phyloP scores from a whole-genome alignment of 2,888 invertebrate species.

The Nudaria mundana region DNA sequence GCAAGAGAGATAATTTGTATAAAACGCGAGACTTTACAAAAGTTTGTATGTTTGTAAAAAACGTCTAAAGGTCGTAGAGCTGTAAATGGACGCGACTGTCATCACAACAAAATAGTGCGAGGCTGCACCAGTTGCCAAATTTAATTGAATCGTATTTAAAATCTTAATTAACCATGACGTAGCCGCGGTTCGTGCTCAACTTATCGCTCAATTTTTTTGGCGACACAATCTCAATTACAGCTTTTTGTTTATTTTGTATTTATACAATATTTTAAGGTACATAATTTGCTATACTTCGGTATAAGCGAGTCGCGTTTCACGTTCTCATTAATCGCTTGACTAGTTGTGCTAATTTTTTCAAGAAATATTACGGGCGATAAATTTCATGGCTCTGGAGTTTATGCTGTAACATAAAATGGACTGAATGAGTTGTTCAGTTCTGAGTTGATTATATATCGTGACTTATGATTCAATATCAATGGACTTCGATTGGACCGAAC shows the following conservation, averaged over 20 bases:
- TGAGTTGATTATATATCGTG: conserved; percentile 49
- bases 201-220: conserved; percentile 63
- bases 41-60: too few relatives aligned
- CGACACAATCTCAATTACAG: conserved; percentile 61
- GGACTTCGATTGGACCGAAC: conserved; percentile 35
- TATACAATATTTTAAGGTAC: conserved; percentile 66
- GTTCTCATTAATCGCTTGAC: conserved; percentile 76
- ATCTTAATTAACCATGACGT: conserved; percentile 69
- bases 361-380: conserved; percentile 63
- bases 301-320: conserved; percentile 67
- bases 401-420: conserved; percentile 59
- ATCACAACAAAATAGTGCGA: conserved; percentile 38
- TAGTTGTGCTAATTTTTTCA: conserved; percentile 75
- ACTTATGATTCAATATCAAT: conserved; percentile 52
- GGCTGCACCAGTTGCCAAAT: conserved; percentile 50
- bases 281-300: conserved; percentile 67
- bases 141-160: conserved; percentile 70
- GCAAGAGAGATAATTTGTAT: too few relatives aligned
- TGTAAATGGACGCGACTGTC: conserved; percentile 30
- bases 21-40: too few relatives aligned
- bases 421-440: conserved; percentile 49
- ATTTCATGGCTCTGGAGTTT: conserved; percentile 66
- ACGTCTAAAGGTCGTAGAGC: conserved; percentile 41
- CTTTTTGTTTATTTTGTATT: conserved; percentile 58
- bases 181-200: conserved; percentile 48